phyloP scores from a whole-genome alignment of 2,797 vertebrate species.

The Acropternis orthonyx region DNA sequence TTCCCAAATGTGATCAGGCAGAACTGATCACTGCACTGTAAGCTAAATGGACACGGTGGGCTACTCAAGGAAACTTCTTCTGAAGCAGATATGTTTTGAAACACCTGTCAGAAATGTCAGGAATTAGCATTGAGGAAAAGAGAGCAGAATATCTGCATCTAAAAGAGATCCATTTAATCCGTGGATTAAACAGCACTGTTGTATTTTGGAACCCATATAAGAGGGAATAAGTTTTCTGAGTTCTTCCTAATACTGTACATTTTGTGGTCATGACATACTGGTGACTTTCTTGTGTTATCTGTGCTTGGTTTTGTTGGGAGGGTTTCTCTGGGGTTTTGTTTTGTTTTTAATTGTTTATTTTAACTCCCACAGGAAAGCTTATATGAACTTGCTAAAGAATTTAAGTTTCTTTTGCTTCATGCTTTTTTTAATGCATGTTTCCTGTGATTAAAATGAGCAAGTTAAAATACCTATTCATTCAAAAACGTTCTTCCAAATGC shows the following conservation, averaged over 20 bases:
- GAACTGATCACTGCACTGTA: not conserved
- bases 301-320: not conserved
- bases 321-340: not conserved
- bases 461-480: not conserved
- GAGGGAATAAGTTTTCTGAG: not conserved
- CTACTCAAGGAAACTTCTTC: not conserved
- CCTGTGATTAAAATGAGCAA: not conserved
- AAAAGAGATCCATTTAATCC: not conserved
- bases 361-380: not conserved
- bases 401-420: not conserved
- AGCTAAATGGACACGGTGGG: accelerated
- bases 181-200: not conserved
- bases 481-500: not conserved
- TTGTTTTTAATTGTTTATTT: not conserved
- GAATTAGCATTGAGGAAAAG: not conserved
- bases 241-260: not conserved
- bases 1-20: not conserved
- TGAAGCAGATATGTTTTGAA: not conserved
- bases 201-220: not conserved
- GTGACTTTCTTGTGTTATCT: not conserved
- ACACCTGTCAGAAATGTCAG: not conserved
- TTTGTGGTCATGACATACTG: not conserved
- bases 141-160: not conserved
- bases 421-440: not conserved
- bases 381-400: not conserved